Conservation (phyloP, 2,888 invertebrate species). For the Ramazzottius varieornatus region DNA sequence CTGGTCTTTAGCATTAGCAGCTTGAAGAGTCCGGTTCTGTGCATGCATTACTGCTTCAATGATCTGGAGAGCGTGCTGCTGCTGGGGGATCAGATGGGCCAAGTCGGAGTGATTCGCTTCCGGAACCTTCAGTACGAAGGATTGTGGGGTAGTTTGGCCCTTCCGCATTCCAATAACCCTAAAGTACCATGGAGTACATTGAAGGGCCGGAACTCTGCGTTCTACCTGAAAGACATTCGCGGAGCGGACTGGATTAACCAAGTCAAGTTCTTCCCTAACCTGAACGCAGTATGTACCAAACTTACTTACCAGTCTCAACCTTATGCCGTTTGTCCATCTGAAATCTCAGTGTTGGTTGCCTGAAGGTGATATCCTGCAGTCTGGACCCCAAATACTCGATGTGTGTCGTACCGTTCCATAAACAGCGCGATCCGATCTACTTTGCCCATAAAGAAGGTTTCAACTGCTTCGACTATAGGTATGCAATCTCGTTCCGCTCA, state of each 20-base stretch:
- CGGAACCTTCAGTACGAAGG: background rate
- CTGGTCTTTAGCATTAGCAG: background rate
- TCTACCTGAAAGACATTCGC: background rate
- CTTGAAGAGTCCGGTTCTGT: background rate
- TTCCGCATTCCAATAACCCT: background rate
- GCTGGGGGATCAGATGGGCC: background rate
- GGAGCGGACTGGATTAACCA: background rate
- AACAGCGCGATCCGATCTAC: background rate
- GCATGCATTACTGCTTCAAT: background rate
- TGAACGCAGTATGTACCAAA: background rate
- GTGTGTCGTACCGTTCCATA: background rate
- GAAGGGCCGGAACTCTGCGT: background rate
- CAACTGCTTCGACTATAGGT: slow-evolving; percentile 19
- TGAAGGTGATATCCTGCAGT: background rate
- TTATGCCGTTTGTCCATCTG: too few relatives aligned
- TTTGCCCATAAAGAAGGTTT: slow-evolving; percentile 13
- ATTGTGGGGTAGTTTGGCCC: background rate
- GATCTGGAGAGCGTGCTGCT: background rate
- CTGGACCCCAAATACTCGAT: background rate
- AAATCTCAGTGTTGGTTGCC: background rate
- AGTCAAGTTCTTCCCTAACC: background rate
- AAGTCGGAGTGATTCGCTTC: background rate
- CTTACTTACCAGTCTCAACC: background rate
- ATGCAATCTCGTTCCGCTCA: background rate
- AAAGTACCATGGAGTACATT: background rate